Evolutionary conservation across 2,113 vertebrate genomes (phyloP), one percentile per base, ranked within the genome.

Genomic region (Puffinus mauretanicus): DNA sequence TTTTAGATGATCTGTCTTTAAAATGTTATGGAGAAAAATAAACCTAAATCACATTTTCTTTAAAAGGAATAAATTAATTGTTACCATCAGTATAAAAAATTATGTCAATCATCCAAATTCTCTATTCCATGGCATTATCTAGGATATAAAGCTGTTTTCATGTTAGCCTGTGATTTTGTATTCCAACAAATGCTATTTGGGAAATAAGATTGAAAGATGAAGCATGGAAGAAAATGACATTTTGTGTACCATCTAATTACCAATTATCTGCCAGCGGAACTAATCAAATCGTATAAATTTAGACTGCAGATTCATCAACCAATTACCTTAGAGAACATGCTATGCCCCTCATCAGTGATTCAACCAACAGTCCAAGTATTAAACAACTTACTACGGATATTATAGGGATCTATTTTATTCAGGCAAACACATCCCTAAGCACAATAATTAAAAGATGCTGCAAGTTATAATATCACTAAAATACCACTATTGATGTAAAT

Each of bases 41-140:
- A 88, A 86, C 92, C 91, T 87, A 97, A 97, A 97, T 97, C 93
- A 89, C 79, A 97, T 97, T 98, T 96, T 97, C 90, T 97, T 97
- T 97, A 94, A 97, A 96, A 98, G 87, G 94, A 97, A 96, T 95
- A 96, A 94, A 98, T 98, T 98, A 95, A 97, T 98, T 97, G 95
- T 94, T 97, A 97, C 96, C 93, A 89, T 93, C 83, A 98, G 97
- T 97, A 98, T 97, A 98, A 98, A 97, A 97, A 98, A 97, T 98
- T 98, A 95, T 97, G 98, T 98, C 95, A 98, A 93, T 98, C 97
- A 93, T 97, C 97, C 94, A 98, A 97, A 98, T 98, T 96, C 22
- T 96, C 93, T 96, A 97, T 98, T 98, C 93, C 84, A 81, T 97
- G 97, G 94, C 95, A 98, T 97, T 98, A 97, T 89, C 97, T 96